phyloP scores from a whole-genome alignment of 2,113 vertebrate species.

The Dendropsophus ebraccatus region DNA sequence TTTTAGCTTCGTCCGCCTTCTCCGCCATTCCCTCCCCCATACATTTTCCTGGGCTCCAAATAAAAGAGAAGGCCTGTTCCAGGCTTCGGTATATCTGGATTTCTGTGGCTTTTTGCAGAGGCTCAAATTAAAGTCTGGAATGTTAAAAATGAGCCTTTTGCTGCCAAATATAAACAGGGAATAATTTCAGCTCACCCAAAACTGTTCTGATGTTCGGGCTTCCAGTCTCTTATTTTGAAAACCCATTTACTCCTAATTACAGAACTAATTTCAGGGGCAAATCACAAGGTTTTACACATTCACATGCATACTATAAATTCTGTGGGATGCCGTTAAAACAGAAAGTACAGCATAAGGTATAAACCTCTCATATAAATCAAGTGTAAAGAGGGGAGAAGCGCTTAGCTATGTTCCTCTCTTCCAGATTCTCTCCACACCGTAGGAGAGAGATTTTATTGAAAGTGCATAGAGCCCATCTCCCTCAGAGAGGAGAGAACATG shows the following conservation, averaged over 20 bases:
- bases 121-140: constrained; percentile 60
- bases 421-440: too few species aligned
- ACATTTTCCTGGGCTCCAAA: constrained; percentile 54
- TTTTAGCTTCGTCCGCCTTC: constrained; percentile 44
- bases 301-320: neutral
- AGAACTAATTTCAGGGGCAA: constrained; percentile 39
- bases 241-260: constrained; percentile 54
- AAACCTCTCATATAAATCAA: neutral
- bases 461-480: too few species aligned
- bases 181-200: constrained; percentile 58
- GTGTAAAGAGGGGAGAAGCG: too few species aligned
- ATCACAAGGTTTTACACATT: constrained; percentile 20
- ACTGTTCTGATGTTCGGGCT: constrained; percentile 51
- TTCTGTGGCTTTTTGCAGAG: constrained; percentile 59
- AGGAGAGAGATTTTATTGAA: too few species aligned
- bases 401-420: too few species aligned
- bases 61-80: constrained; percentile 59
- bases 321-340: neutral
- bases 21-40: constrained; percentile 33
- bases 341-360: neutral
- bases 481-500: too few species aligned
- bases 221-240: constrained; percentile 58
- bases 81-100: constrained; percentile 57
- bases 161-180: constrained; percentile 58
- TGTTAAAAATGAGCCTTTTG: constrained; percentile 55